Percentiles rank a stretch among this genome's conserved stretches.
Conservation (phyloP, 1,140 invertebrate genomes). For the Anagrus nilaparvatae region DNA sequence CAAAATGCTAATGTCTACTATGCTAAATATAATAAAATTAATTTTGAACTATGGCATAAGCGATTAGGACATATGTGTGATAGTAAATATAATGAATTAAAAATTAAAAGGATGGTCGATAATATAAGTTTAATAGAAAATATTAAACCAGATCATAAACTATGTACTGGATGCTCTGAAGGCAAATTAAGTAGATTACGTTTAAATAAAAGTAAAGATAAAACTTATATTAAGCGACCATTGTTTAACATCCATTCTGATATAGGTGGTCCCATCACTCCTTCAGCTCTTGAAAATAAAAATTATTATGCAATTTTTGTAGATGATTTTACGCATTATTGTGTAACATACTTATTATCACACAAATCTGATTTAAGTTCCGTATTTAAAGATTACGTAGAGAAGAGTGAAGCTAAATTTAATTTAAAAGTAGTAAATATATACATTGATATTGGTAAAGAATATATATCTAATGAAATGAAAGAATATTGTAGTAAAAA, state of each 20-base stretch:
- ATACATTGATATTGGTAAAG: conserved; percentile 37
- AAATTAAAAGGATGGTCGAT: conserved; percentile 21
- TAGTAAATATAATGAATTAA: conserved; percentile 28
- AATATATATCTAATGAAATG: conserved; percentile 36
- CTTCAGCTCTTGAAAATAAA: conserved; percentile 12
- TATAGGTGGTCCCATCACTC: no score
- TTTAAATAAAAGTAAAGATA: conserved; percentile 15
- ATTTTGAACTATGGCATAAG: conserved; percentile 29
- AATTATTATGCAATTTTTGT: conserved; percentile 16
- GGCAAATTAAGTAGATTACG: conserved; percentile 21
- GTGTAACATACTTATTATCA: conserved; percentile 13
- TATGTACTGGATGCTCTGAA: no score
- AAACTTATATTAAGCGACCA: conserved; percentile 8
- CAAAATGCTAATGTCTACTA: no score
- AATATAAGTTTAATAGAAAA: no score
- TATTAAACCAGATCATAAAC: no score
- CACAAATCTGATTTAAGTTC: conserved; percentile 14
- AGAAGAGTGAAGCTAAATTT: conserved; percentile 18
- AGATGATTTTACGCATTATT: conserved; percentile 14
- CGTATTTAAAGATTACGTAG: conserved; percentile 6
- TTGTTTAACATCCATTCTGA: conserved; percentile 20
- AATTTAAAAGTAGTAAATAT: conserved; percentile 4
- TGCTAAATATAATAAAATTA: no score
- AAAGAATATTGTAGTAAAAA: conserved; percentile 32
- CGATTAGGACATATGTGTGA: conserved; percentile 29